Evolutionary conservation across 2,888 invertebrate species (phyloP), one percentile per base, ranked within the genome.

Genomic region (Calliphora vomitoria): DNA sequence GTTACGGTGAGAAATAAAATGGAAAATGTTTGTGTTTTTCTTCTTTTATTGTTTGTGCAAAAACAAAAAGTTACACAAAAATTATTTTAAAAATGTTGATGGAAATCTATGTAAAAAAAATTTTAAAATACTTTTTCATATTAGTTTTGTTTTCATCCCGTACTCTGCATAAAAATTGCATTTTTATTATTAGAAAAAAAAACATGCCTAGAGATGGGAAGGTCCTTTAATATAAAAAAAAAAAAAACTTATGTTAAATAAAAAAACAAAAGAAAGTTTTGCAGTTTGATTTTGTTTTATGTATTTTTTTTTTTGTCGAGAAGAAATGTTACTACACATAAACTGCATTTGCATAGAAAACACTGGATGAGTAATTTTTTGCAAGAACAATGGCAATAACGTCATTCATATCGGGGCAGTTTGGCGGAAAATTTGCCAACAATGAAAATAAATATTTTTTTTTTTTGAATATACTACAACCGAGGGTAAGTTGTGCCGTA

Each of bases 301-400:
- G n/a, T n/a, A n/a, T n/a, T n/a, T n/a, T n/a, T n/a, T 18, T 79
- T 62, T 83, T 72, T 50, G 1, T 38, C 10, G 44, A 53, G 15
- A 76, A 53, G 60, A 85, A 68, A 74, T 41, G 13, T 74, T 80
- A 10, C 76, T 62, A 75, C 68, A 69, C 62, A 82, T 58, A 82
- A 84, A 87, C 78, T 82, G 84, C 87, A 84, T 87, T 82, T 87
- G 68, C 72, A 74, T 82, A 68, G 31, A 78, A 55, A 60, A 82
- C 0, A 50, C 25, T 35, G 20, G 62, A 53, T 10, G 50, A 1
- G n/a, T 60, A 4, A 0, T 18, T 18, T 55, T 11, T 60, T 60
- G 4, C 10, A 15, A 41, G 64, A 35, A 75, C 68, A 82, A 60
- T 74, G 50, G 44, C 78, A 80, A 50, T 50, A 79, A 25, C 20